Conservation (phyloP, 2,797 vertebrate genomes). For the Valencia hispanica region DNA sequence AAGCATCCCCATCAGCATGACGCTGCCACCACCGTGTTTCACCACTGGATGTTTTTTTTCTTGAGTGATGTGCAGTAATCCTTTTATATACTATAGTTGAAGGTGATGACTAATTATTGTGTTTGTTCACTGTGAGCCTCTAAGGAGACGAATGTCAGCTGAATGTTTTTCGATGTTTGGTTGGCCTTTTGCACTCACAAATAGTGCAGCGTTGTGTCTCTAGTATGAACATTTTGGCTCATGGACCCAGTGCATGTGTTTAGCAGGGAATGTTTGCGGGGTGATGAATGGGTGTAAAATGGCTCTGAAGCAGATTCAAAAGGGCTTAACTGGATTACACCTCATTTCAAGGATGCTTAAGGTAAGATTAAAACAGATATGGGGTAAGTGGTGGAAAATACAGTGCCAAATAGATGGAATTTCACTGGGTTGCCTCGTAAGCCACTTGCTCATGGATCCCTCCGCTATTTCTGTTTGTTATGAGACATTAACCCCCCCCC, state of each 20-base stretch:
- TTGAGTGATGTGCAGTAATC: too few relatives aligned
- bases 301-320: conserved; percentile 79
- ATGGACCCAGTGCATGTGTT: conserved; percentile 62
- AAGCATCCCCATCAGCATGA: too few relatives aligned
- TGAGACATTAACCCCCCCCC: conserved; percentile 18
- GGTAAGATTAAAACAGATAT: conserved; percentile 84
- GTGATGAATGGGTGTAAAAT: conserved; percentile 66
- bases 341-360: conserved; percentile 84
- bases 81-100: too few relatives aligned
- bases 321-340: conserved; percentile 82
- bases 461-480: conserved; percentile 41
- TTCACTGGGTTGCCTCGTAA: conserved; percentile 59
- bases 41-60: too few relatives aligned
- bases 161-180: not conserved
- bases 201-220: conserved; percentile 20
- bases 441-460: conserved; percentile 49
- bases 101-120: not conserved
- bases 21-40: too few relatives aligned
- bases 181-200: conserved; percentile 15
- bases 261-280: conserved; percentile 62
- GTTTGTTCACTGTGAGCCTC: not conserved
- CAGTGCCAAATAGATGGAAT: conserved; percentile 78
- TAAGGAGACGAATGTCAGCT: not conserved
- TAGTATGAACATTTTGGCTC: conserved; percentile 39
- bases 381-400: conserved; percentile 76